These are phyloP conservation scores for Sinocyclocheilus anshuiensis DNA, from an alignment of 2,113 vertebrate genomes.

Conservation along the genomic window DNA sequence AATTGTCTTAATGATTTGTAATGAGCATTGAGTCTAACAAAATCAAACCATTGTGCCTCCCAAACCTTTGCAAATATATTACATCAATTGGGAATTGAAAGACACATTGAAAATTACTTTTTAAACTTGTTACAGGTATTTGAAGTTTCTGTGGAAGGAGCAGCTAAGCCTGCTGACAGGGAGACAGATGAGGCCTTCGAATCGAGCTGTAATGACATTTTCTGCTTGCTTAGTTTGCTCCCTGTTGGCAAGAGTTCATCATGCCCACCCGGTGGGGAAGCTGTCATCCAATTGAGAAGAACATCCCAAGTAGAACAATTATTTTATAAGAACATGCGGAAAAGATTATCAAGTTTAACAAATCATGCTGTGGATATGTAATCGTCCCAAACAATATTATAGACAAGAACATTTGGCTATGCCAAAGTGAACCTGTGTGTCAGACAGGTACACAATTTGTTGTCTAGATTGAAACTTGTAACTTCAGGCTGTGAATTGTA, in stretches of 20 bases:
- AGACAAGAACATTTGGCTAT: not conserved
- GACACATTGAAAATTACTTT: slow-evolving; percentile 33
- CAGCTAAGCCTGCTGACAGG: slow-evolving; percentile 10
- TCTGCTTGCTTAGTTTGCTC: slow-evolving; percentile 36
- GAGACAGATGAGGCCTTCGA: slow-evolving; percentile 8
- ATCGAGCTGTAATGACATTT: slow-evolving; percentile 33
- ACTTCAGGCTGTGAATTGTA: not conserved
- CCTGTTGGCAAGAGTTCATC: slow-evolving; percentile 36
- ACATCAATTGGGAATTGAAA: slow-evolving; percentile 7
- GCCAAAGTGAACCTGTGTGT: not conserved
- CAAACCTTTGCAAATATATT: slow-evolving; percentile 13
- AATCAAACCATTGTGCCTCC: slow-evolving; percentile 5
- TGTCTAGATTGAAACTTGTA: not conserved
- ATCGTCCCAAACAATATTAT: slow-evolving; percentile 13
- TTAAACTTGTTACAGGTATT: slow-evolving; percentile 21
- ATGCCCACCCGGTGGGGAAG: slow-evolving; percentile 29
- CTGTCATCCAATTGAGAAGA: slow-evolving; percentile 29
- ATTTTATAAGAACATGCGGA: slow-evolving; percentile 28
- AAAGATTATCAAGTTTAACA: slow-evolving; percentile 26
- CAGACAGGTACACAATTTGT: not conserved
- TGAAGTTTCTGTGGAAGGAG: not conserved
- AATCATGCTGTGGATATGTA: slow-evolving; percentile 32
- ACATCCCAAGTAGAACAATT: slow-evolving; percentile 27
- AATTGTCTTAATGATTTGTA: not conserved
- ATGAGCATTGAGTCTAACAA: not conserved